phyloP scores from a whole-genome alignment of 2,888 invertebrate species.

The Trilocha varians region DNA sequence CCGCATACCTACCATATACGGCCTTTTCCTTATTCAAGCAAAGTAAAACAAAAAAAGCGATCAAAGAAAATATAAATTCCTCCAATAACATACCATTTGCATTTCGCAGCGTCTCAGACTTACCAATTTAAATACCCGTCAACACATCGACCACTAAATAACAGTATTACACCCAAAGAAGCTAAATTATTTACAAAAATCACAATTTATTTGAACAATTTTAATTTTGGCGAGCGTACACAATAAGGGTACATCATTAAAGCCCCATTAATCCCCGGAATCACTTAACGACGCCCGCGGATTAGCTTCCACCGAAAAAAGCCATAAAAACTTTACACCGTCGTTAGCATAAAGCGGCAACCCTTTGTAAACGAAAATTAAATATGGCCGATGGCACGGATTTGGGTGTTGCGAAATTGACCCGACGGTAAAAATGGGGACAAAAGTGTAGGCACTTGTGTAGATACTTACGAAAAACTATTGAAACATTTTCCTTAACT shows the following conservation, averaged over 20 bases:
- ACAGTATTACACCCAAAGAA: too few relatives aligned
- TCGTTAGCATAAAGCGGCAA: slow-evolving; percentile 43
- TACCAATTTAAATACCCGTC: too few relatives aligned
- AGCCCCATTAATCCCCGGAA: slow-evolving; percentile 44
- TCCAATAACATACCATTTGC: too few relatives aligned
- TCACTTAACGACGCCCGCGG: slow-evolving; percentile 48
- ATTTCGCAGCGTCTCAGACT: too few relatives aligned
- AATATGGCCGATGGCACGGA: slow-evolving; percentile 9
- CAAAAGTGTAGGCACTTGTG: background rate
- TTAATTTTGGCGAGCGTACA: slow-evolving; percentile 16
- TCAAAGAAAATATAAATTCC: too few relatives aligned
- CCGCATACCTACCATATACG: too few relatives aligned
- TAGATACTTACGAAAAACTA: background rate
- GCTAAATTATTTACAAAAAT: too few relatives aligned
- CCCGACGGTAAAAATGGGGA: slow-evolving; percentile 13
- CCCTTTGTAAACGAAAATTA: slow-evolving; percentile 14
- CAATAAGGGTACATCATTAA: slow-evolving; percentile 35
- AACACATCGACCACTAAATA: too few relatives aligned
- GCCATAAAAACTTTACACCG: slow-evolving; percentile 30
- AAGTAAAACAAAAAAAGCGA: too few relatives aligned
- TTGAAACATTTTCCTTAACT: too few relatives aligned
- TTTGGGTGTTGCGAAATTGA: slow-evolving; percentile 6
- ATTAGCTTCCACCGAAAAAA: slow-evolving; percentile 38
- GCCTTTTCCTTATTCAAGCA: too few relatives aligned
- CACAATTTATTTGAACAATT: too few relatives aligned